Evolutionary conservation across 2,888 invertebrate genomes (phyloP), one percentile per base, ranked within the genome.

Genomic region (Drosophila peninsularis): DNA sequence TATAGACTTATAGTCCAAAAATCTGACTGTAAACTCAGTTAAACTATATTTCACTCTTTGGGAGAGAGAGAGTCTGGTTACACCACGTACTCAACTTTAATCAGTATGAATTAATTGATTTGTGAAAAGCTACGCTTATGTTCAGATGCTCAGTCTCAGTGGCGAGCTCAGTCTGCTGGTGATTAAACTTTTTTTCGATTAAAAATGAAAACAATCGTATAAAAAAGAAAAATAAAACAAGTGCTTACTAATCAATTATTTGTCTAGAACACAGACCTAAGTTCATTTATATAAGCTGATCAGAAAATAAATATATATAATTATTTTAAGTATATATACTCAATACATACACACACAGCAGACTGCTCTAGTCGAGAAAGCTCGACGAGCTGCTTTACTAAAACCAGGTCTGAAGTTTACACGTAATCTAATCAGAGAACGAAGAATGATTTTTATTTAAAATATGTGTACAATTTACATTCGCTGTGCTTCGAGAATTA

Each of bases 161-260:
- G 44, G n/a, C 14, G 19, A 30, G 9, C 32, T 6, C 44, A 17
- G 14, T 68, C 50, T 62, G 36, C 30, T 60, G 60, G 60, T 68
- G 70, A 56, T 58, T 63, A 53, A 63, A 61, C 24, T 49, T 36
- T 34, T 70, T 71, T 75, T 56, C 47, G 37, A 58, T 58, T 57
- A 41, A 62, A 34, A 30, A 54, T 58, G 34, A 68, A 39, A 24
- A 50, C 27, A 61, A 56, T 32, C 30, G 39, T 41, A 41, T 27
- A 17, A 47, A 47, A 32, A 24, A 50, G 39, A 47, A 55, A 45
- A 54, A 10, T 4, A 32, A 69, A 37, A 5, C 42, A 45, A 39
- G n/a, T 30, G 53, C 52, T 53, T 44, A 53, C 21, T 72, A 62
- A 78, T 64, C 78, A 77, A 80, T 62, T 83, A 60, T 64, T 65